Evolutionary conservation across 1,140 invertebrate species (phyloP).

Genomic region (Pantala flavescens): DNA sequence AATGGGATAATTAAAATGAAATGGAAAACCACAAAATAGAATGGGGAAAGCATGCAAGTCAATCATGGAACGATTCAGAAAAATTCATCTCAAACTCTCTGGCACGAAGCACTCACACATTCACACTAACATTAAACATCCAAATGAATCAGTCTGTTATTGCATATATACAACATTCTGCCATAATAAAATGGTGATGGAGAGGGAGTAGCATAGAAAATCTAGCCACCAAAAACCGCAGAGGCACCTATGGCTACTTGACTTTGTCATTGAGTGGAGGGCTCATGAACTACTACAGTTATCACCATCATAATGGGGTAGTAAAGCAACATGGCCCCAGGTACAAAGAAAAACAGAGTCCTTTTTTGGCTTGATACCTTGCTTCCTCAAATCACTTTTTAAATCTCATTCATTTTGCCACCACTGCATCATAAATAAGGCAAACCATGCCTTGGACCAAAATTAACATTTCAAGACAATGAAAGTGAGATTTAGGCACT

Average conservation of each 20-base stretch:
- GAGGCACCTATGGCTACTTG: background rate
- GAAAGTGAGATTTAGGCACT: background rate
- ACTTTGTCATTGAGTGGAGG: background rate
- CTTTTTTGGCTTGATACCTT: background rate
- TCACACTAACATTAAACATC: conserved; percentile 2
- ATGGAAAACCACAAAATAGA: background rate
- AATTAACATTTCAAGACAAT: background rate
- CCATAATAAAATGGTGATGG: background rate
- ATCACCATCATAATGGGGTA: conserved; percentile 9
- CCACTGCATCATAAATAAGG: background rate
- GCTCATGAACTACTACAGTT: conserved; percentile 1
- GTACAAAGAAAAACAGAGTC: conserved; percentile 4
- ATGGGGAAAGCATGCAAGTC: background rate
- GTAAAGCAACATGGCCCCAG: conserved; percentile 7
- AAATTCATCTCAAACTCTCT: background rate
- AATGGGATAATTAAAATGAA: background rate
- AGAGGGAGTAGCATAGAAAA: conserved; percentile 6
- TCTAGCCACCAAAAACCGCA: conserved; percentile 3
- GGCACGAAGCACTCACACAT: background rate
- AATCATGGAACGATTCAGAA: background rate
- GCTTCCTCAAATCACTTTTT: background rate
- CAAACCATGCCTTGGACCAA: background rate
- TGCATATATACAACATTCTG: conserved; percentile 1
- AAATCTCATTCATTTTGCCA: background rate
- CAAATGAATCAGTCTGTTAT: conserved; percentile 8